A percentile compares a stretch with the other conserved stretches of the same genome.
phyloP scores from a whole-genome alignment of 2,797 vertebrate species.

The Streptopelia turtur region DNA sequence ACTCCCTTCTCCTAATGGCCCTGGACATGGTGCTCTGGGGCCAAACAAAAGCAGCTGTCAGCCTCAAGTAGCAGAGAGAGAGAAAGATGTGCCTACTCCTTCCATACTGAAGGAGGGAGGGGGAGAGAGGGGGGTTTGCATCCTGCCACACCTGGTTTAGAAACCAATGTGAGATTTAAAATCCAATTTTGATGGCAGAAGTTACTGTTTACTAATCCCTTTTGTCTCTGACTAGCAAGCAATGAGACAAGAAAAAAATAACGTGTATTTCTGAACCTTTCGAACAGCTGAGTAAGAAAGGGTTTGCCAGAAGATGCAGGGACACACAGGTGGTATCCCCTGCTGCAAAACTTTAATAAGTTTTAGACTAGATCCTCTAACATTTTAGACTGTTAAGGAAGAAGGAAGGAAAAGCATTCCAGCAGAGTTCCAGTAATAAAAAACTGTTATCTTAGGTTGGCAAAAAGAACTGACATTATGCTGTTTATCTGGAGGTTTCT shows the following conservation, averaged over 20 bases:
- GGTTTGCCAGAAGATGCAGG: background rate
- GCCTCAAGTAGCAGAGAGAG: too few relatives aligned
- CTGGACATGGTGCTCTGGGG: too few relatives aligned
- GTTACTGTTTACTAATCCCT: background rate
- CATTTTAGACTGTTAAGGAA: background rate
- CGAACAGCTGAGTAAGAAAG: background rate
- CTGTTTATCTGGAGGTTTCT: conserved; percentile 22
- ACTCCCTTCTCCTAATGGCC: too few relatives aligned
- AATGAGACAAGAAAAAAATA: background rate
- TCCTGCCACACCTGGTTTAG: background rate
- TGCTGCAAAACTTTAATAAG: conserved; percentile 37
- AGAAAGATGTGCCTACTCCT: too few relatives aligned
- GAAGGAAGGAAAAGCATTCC: conserved; percentile 31
- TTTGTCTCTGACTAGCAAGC: background rate
- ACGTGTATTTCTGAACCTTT: background rate
- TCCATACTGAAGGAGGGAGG: too few relatives aligned
- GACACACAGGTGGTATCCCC: background rate
- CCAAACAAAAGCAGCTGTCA: too few relatives aligned
- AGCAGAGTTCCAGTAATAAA: conserved; percentile 55
- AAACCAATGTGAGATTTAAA: background rate
- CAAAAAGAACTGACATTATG: conserved; percentile 43
- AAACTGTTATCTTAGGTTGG: conserved; percentile 42
- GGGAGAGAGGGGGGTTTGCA: too few relatives aligned
- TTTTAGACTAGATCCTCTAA: conserved; percentile 24
- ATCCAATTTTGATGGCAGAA: background rate